A percentile compares a stretch with the other conserved stretches of the same genome.
Conservation (phyloP, 2,797 vertebrate genomes). For the Hyperoplus immaculatus region DNA sequence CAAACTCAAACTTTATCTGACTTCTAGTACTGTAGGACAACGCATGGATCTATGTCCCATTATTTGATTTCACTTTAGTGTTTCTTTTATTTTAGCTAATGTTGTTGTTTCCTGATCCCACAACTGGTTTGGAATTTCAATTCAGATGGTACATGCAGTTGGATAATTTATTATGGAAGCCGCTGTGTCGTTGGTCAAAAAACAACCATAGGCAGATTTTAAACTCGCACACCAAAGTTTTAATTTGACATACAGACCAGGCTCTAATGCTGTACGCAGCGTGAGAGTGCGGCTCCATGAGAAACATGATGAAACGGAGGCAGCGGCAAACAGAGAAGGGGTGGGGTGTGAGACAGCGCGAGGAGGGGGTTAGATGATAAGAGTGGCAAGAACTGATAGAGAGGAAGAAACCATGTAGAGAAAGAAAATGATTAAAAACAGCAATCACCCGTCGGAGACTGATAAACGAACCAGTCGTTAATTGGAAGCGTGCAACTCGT, state of each 20-base stretch:
- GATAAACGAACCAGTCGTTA: conserved; percentile 92
- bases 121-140: not conserved
- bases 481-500: conserved; percentile 91
- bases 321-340: conserved; percentile 63
- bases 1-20: conserved; percentile 47
- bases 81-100: not conserved
- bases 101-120: conserved; percentile 9
- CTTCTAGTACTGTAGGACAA: not conserved
- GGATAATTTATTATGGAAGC: conserved; percentile 5
- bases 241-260: conserved; percentile 30
- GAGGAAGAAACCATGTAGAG: conserved; percentile 78
- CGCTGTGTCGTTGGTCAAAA: conserved; percentile 31
- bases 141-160: not conserved
- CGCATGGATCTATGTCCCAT: not conserved
- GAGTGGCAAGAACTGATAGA: conserved; percentile 84
- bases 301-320: conserved; percentile 71
- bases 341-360: conserved; percentile 72
- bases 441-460: conserved; percentile 90
- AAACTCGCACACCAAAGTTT: conserved; percentile 50
- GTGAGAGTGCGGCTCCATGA: conserved; percentile 54
- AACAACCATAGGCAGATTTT: conserved; percentile 39
- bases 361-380: conserved; percentile 83
- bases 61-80: conserved; percentile 1
- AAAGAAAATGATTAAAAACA: conserved; percentile 94
- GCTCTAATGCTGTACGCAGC: conserved; percentile 55